phyloP scores from a whole-genome alignment of 2,797 vertebrate species.

The Ambastaia sidthimunki region DNA sequence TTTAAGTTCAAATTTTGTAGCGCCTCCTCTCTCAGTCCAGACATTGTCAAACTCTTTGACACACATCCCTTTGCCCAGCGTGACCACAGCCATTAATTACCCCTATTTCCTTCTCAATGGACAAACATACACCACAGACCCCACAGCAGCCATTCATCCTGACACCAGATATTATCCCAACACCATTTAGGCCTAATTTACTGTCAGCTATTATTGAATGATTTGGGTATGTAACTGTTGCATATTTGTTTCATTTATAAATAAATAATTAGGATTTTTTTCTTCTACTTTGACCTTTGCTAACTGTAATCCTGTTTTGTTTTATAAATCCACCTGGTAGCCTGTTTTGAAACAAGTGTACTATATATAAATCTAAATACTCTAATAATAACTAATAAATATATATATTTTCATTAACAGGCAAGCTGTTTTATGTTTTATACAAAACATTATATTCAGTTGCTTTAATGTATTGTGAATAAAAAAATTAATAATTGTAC shows the following conservation, averaged over 20 bases:
- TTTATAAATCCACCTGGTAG: background rate
- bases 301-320: background rate
- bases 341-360: constrained; percentile 1
- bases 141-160: constrained; percentile 30
- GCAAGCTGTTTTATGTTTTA: background rate
- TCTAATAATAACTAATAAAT: too few relatives aligned
- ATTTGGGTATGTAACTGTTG: background rate
- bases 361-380: background rate
- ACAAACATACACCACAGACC: constrained; percentile 58
- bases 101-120: constrained; percentile 63
- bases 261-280: background rate
- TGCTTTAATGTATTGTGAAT: constrained; percentile 10
- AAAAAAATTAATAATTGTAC: constrained; percentile 6
- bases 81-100: constrained; percentile 50
- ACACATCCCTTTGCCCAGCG: constrained; percentile 19
- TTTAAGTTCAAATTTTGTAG: constrained; percentile 7
- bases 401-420: background rate
- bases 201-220: background rate
- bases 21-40: constrained; percentile 22
- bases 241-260: constrained; percentile 3
- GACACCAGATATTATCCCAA: constrained; percentile 49
- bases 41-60: constrained; percentile 42
- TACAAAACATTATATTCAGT: background rate
- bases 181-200: constrained; percentile 41
- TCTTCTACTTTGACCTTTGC: background rate